Evolutionary conservation across 2,888 invertebrate species (phyloP), one percentile per base, ranked within the genome.

Genomic region (Theretra japonica): DNA sequence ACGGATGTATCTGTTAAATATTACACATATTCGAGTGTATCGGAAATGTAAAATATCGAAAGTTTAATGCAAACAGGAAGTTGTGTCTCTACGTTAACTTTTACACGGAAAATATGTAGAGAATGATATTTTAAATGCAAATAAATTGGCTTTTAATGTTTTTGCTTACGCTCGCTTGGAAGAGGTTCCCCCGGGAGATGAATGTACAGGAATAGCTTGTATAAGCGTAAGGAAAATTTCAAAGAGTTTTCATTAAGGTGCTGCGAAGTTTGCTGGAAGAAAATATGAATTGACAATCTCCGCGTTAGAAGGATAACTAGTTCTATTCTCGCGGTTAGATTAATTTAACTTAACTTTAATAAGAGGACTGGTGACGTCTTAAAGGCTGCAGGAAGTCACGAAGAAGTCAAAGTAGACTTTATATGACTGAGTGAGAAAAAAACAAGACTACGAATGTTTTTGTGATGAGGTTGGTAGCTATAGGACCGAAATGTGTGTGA

Each of bases 31-130:
- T 25, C 65, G 62, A 48, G 48, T 33, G 60, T 65, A 23, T 17
- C 65, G 65, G 65, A 65, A 65, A 65, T 65, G 41, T 65, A 41
- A 41, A 65, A 65, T 48, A 23, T 62, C 23, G 48, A 41, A 65
- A 15, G 21, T 65, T 65, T 65, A 65, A 65, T 65, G 62, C 41
- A 15, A 33, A 23, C 62, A 41, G 62, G 23, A 65, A 65, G 41
- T 65, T 48, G 17, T 48, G 8, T 60, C 60, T 33, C 19, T 19
- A n/a, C 30, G n/a, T 53, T 5, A 59, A 59, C 28, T 28, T 58
- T 23, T 59, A 28, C 25, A 57, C 23, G 23, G 23, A 23, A 57
- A 57, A 57, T 57, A 23, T 23, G 23, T 23, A 57, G 2, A 57
- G 11, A 57, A 58, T 58, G 57, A 41, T 41, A 41, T 57, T 58